Conservation (phyloP, 2,113 vertebrate species). For the Condylura cristata region DNA sequence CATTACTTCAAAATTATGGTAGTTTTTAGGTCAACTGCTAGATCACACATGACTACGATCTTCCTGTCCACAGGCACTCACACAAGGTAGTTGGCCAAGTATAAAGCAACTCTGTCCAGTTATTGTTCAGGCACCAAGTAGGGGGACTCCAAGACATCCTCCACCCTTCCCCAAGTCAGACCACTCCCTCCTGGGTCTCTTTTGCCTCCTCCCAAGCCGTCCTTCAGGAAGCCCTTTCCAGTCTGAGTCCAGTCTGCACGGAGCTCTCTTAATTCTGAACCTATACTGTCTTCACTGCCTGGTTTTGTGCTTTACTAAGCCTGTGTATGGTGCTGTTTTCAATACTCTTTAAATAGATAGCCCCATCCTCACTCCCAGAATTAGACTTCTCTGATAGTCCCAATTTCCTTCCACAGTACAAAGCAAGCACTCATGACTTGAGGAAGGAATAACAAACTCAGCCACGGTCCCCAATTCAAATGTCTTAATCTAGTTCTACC, state of each 20-base stretch:
- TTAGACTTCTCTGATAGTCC: slow-evolving; percentile 7
- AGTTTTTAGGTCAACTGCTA: slow-evolving; percentile 16
- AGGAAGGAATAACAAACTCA: slow-evolving; percentile 1
- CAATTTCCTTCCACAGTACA: neutral
- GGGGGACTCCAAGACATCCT: neutral
- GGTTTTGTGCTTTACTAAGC: slow-evolving; percentile 34
- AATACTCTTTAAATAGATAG: slow-evolving; percentile 39
- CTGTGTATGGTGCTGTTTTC: neutral
- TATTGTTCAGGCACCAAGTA: neutral
- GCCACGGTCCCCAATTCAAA: slow-evolving; percentile 7
- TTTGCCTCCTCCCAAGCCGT: neutral
- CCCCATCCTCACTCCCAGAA: neutral
- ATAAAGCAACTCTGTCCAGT: slow-evolving; percentile 33
- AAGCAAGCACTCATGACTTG: slow-evolving; percentile 37
- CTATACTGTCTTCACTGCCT: neutral
- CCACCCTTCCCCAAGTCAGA: neutral
- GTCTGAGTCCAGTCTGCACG: neutral
- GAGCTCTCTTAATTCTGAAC: neutral
- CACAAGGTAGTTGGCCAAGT: neutral
- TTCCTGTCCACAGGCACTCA: slow-evolving; percentile 2
- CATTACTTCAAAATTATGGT: slow-evolving; percentile 42
- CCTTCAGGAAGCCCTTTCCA: neutral
- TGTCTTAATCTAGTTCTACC: slow-evolving; percentile 23
- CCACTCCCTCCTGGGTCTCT: neutral
- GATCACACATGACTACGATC: neutral